These are phyloP conservation scores for Grammomys surdaster DNA, from an alignment of 2,113 vertebrate species.

Conservation along the genomic window DNA sequence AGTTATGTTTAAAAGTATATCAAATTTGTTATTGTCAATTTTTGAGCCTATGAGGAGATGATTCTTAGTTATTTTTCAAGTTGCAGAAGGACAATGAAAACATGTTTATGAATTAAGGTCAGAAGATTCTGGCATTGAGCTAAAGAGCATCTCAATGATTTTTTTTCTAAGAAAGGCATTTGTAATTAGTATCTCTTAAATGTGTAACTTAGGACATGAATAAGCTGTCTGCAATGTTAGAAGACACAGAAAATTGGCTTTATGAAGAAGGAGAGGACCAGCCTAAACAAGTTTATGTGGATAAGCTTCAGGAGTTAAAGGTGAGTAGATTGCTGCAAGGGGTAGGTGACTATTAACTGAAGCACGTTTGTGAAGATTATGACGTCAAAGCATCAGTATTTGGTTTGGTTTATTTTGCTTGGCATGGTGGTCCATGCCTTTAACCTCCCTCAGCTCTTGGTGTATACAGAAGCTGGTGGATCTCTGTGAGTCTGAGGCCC, in stretches of 20 bases:
- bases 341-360: not conserved
- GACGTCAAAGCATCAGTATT: not conserved
- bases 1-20: not conserved
- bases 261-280: conserved; percentile 98
- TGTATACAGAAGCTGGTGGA: not conserved
- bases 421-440: not conserved
- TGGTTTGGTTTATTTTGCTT: not conserved
- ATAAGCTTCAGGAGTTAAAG: conserved; percentile 95
- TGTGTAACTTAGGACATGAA: conserved; percentile 87
- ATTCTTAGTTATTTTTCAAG: conserved; percentile 48
- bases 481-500: not conserved
- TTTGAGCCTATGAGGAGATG: not conserved
- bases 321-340: conserved; percentile 81
- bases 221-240: conserved; percentile 91
- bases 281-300: conserved; percentile 95
- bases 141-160: conserved; percentile 20
- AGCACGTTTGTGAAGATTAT: conserved; percentile 37
- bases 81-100: not conserved
- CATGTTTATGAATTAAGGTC: conserved; percentile 39
- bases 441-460: not conserved
- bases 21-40: conserved; percentile 30
- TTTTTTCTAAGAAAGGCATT: conserved; percentile 52
- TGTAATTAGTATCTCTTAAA: conserved; percentile 55
- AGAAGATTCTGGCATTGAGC: conserved; percentile 38
- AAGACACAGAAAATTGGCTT: conserved; percentile 97